These are phyloP conservation scores for Halocaridina rubra DNA, from an alignment of 2,888 invertebrate species.

Conservation along the genomic window DNA sequence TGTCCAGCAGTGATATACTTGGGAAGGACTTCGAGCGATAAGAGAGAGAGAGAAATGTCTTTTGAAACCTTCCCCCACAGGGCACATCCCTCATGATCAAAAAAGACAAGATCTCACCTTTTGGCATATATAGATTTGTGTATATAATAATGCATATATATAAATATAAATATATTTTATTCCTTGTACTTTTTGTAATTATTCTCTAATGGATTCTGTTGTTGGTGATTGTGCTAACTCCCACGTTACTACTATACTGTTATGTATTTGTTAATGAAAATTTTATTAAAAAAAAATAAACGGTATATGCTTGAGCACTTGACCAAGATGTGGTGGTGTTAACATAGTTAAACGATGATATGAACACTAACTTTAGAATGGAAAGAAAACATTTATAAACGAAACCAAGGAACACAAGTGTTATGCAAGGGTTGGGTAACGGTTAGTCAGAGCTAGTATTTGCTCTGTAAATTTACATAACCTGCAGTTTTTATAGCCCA, in stretches of 20 bases:
- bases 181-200: neutral
- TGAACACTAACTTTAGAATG: too few relatives aligned
- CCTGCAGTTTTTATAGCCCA: too few relatives aligned
- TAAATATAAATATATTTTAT: constrained; percentile 6
- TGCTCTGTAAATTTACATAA: too few relatives aligned
- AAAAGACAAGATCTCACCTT: neutral
- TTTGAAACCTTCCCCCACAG: neutral
- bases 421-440: neutral
- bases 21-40: neutral
- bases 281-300: too few relatives aligned
- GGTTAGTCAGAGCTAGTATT: neutral
- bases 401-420: neutral
- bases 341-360: too few relatives aligned
- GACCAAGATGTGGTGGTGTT: too few relatives aligned
- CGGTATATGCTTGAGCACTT: too few relatives aligned
- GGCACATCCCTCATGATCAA: neutral
- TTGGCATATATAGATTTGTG: neutral
- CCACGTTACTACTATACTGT: neutral
- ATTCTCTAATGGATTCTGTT: neutral
- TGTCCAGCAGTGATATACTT: too few relatives aligned
- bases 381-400: too few relatives aligned
- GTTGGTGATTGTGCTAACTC: neutral
- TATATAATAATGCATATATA: constrained; percentile 5
- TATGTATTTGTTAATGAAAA: neutral
- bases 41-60: neutral